Percentiles rank a stretch among this genome's conserved stretches.
Conservation (phyloP, 2,113 vertebrate genomes). For the Aspidoscelis tigris region DNA sequence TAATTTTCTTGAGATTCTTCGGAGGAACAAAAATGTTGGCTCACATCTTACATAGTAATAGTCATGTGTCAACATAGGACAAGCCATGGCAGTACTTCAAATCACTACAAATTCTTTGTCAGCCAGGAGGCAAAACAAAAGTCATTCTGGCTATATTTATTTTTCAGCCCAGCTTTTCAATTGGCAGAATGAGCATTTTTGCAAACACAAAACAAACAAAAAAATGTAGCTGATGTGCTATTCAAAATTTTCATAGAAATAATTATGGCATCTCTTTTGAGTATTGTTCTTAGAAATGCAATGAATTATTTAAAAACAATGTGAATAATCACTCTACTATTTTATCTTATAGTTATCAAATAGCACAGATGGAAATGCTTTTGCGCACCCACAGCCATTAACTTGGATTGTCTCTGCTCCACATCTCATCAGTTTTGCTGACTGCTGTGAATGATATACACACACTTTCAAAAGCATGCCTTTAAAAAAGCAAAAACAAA, state of each 20-base stretch:
- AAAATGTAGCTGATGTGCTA: slow-evolving; percentile 19
- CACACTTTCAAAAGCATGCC: not conserved
- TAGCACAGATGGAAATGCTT: slow-evolving; percentile 56
- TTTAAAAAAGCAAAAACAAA: not conserved
- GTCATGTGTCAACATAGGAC: not conserved
- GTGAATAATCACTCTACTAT: slow-evolving; percentile 49
- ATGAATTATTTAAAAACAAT: slow-evolving; percentile 41
- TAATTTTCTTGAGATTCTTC: not conserved
- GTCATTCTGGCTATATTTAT: not conserved
- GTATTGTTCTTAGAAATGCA: slow-evolving; percentile 36
- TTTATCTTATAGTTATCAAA: slow-evolving; percentile 32
- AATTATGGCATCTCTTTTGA: not conserved
- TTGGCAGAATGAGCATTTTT: not conserved
- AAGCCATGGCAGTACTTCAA: not conserved
- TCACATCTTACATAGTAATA: not conserved
- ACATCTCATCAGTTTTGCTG: slow-evolving; percentile 32
- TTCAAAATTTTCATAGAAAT: slow-evolving; percentile 23
- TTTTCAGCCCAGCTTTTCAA: not conserved
- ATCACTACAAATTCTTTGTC: not conserved
- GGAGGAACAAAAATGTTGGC: not conserved
- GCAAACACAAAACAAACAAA: not conserved
- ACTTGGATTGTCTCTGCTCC: slow-evolving; percentile 39
- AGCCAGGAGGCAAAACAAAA: not conserved
- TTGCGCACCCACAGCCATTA: slow-evolving; percentile 39
- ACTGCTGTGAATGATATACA: slow-evolving; percentile 26